Percentiles rank a stretch among this genome's conserved stretches.
phyloP scores from a whole-genome alignment of 2,113 vertebrate species.

The Bos taurus region ARS-UCD2.0 NC_037329.1:91995001-91995500 shows the following conservation, averaged over 20 bases:
- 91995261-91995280: neutral
- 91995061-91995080: neutral
- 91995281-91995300: neutral
- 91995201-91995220: neutral
- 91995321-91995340: neutral
- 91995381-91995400: neutral
- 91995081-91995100: neutral
- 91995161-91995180: neutral
- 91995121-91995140: neutral
- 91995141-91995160: neutral
- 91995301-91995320: neutral
- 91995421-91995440: neutral
- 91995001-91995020: neutral
- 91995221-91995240: neutral
- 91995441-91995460: neutral
- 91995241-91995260: neutral
- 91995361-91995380: neutral
- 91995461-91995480: neutral
- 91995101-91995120: neutral
- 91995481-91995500: neutral
- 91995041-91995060: neutral
- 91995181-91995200: neutral
- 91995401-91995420: neutral
- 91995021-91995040: conserved; percentile 3
- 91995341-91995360: neutral